Percentiles rank a stretch among this genome's conserved stretches.
These are phyloP conservation scores for Fragum whitleyi DNA, from an alignment of 2,888 invertebrate species.

Conservation along the genomic window DNA sequence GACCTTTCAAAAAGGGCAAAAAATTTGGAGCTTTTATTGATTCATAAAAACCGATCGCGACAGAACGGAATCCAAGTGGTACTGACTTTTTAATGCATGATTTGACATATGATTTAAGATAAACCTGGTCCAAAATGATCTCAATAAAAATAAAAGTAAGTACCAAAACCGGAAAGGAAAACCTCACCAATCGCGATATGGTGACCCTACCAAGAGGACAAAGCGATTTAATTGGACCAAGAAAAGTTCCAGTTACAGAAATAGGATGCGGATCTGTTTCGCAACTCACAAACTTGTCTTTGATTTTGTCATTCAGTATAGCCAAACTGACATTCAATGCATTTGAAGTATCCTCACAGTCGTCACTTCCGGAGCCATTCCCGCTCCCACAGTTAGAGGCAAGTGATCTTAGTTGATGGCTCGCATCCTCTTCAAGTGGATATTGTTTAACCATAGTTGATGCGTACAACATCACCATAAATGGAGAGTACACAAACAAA, in stretches of 20 bases:
- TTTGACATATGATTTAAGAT: background rate
- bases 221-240: background rate
- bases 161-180: background rate
- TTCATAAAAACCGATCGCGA: slow-evolving; percentile 7
- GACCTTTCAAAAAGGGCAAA: slow-evolving; percentile 7
- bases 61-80: slow-evolving; percentile 16
- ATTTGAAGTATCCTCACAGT: background rate
- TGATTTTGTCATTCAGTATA: background rate
- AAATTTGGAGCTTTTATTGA: background rate
- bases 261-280: background rate
- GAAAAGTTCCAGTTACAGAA: background rate
- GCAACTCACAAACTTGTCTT: background rate
- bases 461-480: background rate
- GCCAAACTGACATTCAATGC: background rate
- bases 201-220: background rate
- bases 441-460: slow-evolving; percentile 2
- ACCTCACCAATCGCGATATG: slow-evolving; percentile 8
- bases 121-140: slow-evolving; percentile 1
- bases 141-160: slow-evolving; percentile 9
- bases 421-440: background rate
- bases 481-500: slow-evolving; percentile 19
- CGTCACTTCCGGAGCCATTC: background rate
- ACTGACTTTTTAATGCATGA: background rate
- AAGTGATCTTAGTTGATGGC: background rate
- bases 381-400: background rate